Percentiles rank a stretch among this genome's conserved stretches.
Evolutionary conservation across 2,888 invertebrate species (phyloP).

Genomic region (Elegia similella): DNA sequence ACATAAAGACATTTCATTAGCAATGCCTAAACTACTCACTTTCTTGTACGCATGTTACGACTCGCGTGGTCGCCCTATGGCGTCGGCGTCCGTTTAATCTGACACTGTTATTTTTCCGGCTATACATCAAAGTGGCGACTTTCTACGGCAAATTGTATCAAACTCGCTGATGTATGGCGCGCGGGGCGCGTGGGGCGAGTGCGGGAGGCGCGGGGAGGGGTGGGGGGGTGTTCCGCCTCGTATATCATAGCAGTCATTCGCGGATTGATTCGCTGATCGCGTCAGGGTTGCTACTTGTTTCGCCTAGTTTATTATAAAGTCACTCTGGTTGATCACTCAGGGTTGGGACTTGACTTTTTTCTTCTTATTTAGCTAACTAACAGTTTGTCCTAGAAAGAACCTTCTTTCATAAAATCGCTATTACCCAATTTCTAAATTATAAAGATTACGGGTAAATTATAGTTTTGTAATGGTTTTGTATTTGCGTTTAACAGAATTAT

Average conservation of each 20-base stretch:
- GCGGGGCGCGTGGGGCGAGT: conserved; percentile 20
- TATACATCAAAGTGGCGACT: conserved; percentile 68
- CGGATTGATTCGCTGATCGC: conserved; percentile 6
- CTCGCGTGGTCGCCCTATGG: conserved; percentile 19
- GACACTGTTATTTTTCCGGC: conserved; percentile 68
- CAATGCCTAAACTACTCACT: not conserved
- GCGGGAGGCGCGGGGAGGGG: not conserved
- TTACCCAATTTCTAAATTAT: no score
- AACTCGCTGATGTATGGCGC: conserved; percentile 60
- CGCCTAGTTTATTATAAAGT: not conserved
- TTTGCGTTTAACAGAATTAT: no score
- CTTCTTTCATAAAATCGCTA: no score
- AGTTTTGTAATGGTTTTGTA: no score
- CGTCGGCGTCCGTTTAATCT: conserved; percentile 57
- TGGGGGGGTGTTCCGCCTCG: not conserved
- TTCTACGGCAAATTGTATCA: conserved; percentile 70
- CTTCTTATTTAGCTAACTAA: no score
- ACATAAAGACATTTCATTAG: no score
- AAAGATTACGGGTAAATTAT: no score
- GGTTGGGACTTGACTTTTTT: no score
- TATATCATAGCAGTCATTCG: conserved; percentile 10
- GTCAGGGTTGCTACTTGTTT: not conserved
- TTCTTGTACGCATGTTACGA: not conserved
- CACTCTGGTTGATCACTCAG: no score
- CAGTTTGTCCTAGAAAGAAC: no score